phyloP scores from a whole-genome alignment of 2,888 invertebrate genomes.

The Crematogaster levior region DNA sequence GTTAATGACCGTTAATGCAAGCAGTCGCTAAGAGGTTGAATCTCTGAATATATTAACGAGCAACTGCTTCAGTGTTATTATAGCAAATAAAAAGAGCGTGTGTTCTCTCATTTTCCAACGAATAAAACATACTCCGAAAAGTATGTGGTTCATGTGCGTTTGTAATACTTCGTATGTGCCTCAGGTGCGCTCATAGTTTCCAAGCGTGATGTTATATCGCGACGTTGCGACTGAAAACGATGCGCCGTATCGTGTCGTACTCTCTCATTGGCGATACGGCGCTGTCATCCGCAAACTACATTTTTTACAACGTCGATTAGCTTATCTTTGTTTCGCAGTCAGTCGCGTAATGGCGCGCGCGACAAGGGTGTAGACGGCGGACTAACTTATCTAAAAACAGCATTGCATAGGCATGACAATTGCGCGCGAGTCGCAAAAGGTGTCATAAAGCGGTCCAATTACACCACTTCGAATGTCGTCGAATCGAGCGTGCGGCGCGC shows the following conservation, averaged over 20 bases:
- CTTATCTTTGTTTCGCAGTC: constrained; percentile 67
- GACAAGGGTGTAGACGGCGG: constrained; percentile 56
- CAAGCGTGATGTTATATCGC: constrained; percentile 38
- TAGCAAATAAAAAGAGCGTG: not conserved
- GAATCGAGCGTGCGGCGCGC: constrained; percentile 9
- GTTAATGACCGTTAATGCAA: constrained; percentile 24
- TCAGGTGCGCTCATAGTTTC: not conserved
- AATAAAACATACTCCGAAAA: not conserved
- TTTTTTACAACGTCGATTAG: constrained; percentile 77
- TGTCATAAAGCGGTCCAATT: constrained; percentile 77
- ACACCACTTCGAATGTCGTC: constrained; percentile 51
- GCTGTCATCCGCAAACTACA: constrained; percentile 70
- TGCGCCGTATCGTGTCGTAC: constrained; percentile 46
- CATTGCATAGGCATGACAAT: constrained; percentile 56
- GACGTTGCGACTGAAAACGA: constrained; percentile 42
- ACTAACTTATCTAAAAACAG: constrained; percentile 72
- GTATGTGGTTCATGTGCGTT: too few species aligned
- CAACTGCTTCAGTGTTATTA: not conserved
- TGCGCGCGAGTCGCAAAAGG: constrained; percentile 59
- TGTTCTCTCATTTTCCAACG: not conserved
- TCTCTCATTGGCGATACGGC: constrained; percentile 67
- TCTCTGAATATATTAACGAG: constrained; percentile 34
- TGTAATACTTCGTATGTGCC: not conserved
- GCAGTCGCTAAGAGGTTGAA: constrained; percentile 1
- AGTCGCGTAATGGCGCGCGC: constrained; percentile 66